A percentile compares a stretch with the other conserved stretches of the same genome.
phyloP scores from a whole-genome alignment of 1,140 invertebrate genomes.

The Brachionus asplanchnoidis region DNA sequence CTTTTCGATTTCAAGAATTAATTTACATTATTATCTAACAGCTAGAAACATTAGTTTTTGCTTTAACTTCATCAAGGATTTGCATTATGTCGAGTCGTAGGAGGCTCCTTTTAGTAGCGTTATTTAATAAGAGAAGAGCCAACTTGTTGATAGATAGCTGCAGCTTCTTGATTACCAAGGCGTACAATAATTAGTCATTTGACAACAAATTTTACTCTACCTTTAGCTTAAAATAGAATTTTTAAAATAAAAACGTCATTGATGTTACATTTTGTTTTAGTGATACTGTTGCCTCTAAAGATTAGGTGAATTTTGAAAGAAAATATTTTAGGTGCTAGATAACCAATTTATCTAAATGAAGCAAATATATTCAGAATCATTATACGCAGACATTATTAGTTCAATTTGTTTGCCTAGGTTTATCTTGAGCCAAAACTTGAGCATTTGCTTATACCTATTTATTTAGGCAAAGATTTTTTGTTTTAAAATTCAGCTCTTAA shows the following conservation, averaged over 20 bases:
- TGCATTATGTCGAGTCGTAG: conserved; percentile 16
- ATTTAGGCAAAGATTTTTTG: not conserved
- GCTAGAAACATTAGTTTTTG: not conserved
- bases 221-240: not conserved
- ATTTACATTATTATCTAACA: not conserved
- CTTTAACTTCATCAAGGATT: not conserved
- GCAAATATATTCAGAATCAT: not conserved
- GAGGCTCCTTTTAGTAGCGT: not conserved
- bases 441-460: not conserved
- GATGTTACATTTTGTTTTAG: not conserved
- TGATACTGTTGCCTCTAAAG: not conserved
- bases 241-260: not conserved
- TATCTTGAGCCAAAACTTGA: not conserved
- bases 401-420: not conserved
- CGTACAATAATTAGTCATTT: not conserved
- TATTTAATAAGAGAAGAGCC: not conserved
- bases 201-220: not conserved
- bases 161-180: not conserved
- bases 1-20: not conserved
- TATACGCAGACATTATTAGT: not conserved
- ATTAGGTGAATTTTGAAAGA: not conserved
- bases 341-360: not conserved
- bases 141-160: not conserved
- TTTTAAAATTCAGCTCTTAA: not conserved
- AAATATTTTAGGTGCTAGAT: not conserved